Conservation (phyloP, 2,888 invertebrate genomes). For the Lysandra bellargus region DNA sequence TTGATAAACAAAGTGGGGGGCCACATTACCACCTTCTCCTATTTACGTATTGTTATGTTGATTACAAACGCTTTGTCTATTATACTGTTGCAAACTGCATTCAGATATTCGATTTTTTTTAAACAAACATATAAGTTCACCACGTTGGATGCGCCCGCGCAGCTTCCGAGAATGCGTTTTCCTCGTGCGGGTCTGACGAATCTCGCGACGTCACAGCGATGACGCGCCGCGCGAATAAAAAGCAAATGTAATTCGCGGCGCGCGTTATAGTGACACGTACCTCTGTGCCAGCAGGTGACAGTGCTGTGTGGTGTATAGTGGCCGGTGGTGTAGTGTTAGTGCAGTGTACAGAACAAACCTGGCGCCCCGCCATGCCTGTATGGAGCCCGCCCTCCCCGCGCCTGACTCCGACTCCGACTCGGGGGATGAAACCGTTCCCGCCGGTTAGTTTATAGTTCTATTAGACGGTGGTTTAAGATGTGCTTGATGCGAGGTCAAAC, state of each 20-base stretch:
- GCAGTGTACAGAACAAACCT: constrained; percentile 48
- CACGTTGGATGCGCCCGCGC: constrained; percentile 41
- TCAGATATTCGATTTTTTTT: not conserved
- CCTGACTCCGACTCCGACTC: constrained; percentile 53
- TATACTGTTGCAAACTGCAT: not conserved
- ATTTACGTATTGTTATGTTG: not conserved
- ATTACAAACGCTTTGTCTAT: not conserved
- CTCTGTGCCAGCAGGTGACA: constrained; percentile 32
- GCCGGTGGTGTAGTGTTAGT: constrained; percentile 20
- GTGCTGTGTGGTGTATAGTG: constrained; percentile 9
- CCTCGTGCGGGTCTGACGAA: constrained; percentile 65
- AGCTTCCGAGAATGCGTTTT: constrained; percentile 77
- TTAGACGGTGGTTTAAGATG: not conserved
- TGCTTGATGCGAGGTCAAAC: too few relatives aligned
- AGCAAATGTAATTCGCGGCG: constrained; percentile 54
- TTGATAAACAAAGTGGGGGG: too few relatives aligned
- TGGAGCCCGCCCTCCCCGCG: constrained; percentile 61
- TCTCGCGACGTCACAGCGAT: constrained; percentile 63
- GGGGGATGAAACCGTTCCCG: constrained; percentile 74
- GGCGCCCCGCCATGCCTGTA: constrained; percentile 75
- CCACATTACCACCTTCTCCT: too few relatives aligned
- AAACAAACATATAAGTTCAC: not conserved
- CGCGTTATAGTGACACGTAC: constrained; percentile 58
- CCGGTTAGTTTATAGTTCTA: constrained; percentile 59
- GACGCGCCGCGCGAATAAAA: constrained; percentile 65